Evolutionary conservation across 2,113 vertebrate genomes (phyloP).

Genomic region (Donacobius atricapilla): DNA sequence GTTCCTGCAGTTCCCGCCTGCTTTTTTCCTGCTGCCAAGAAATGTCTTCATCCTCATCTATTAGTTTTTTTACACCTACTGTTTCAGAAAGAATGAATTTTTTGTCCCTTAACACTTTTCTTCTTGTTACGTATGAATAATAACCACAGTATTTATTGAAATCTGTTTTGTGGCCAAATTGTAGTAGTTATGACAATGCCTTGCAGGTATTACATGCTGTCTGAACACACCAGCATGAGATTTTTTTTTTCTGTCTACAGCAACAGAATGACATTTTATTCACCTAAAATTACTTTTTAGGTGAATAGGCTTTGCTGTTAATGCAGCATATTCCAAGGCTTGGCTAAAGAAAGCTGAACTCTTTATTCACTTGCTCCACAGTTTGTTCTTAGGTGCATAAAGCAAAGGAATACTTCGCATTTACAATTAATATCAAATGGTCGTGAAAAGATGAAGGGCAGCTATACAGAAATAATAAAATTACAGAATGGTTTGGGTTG

Average conservation of each 20-base stretch:
- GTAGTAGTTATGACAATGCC: slow-evolving; percentile 4
- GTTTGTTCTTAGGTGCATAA: not conserved
- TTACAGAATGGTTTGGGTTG: not conserved
- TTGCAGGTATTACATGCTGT: not conserved
- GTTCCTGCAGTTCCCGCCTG: not conserved
- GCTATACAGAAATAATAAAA: not conserved
- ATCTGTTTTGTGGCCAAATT: slow-evolving; percentile 19
- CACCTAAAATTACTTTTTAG: not conserved
- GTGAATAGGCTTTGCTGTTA: not conserved
- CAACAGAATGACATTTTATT: not conserved
- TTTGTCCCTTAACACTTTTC: not conserved
- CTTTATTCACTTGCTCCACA: not conserved
- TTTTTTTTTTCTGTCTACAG: not conserved
- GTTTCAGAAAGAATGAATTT: not conserved
- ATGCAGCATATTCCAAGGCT: not conserved
- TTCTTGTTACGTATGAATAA: not conserved
- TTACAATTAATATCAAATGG: not conserved
- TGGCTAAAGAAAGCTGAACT: not conserved
- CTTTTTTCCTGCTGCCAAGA: not conserved
- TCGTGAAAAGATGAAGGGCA: not conserved
- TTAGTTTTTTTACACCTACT: not conserved
- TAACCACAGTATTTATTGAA: not conserved
- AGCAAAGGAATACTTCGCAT: not conserved
- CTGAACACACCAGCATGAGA: not conserved
- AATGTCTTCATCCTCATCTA: not conserved